phyloP scores from a whole-genome alignment of 1,140 invertebrate genomes.

The Drosophila nannoptera region DNA sequence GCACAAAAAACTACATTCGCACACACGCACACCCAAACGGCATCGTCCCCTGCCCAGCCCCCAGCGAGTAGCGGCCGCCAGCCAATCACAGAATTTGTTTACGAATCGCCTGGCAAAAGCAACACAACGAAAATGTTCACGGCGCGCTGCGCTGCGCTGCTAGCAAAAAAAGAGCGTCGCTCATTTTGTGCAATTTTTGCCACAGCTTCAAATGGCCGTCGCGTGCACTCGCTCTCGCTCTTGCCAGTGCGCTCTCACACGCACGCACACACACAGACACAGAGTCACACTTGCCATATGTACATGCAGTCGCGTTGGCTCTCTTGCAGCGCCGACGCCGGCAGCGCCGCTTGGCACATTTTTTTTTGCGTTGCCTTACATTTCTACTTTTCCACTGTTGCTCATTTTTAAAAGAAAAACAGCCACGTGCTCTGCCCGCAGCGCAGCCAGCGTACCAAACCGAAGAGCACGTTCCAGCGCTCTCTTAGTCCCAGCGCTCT shows the following conservation, averaged over 20 bases:
- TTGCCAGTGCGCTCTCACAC: slow-evolving; percentile 3
- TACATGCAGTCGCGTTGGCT: slow-evolving; percentile 1
- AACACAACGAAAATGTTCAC: slow-evolving; percentile 69
- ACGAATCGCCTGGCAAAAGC: slow-evolving; percentile 74
- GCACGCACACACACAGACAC: neutral
- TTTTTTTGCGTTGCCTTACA: slow-evolving; percentile 41
- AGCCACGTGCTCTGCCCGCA: slow-evolving; percentile 47
- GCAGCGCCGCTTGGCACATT: slow-evolving; percentile 45
- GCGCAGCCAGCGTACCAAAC: slow-evolving; percentile 4
- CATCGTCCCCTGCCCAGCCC: slow-evolving; percentile 14
- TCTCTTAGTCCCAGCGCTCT: slow-evolving; percentile 26
- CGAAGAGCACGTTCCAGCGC: slow-evolving; percentile 15
- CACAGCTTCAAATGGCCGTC: slow-evolving; percentile 48
- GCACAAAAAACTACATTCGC: slow-evolving; percentile 69
- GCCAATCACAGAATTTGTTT: slow-evolving; percentile 79
- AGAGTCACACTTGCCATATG: neutral
- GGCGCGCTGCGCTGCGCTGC: slow-evolving; percentile 34
- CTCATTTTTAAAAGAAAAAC: slow-evolving; percentile 52
- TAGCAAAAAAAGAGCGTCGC: slow-evolving; percentile 43
- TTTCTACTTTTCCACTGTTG: slow-evolving; percentile 40
- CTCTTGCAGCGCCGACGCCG: slow-evolving; percentile 33
- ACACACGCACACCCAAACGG: slow-evolving; percentile 9
- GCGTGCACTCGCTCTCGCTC: slow-evolving; percentile 21
- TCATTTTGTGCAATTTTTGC: slow-evolving; percentile 57
- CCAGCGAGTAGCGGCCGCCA: slow-evolving; percentile 13